phyloP scores from a whole-genome alignment of 2,888 invertebrate genomes.

The Stenurella melanura region DNA sequence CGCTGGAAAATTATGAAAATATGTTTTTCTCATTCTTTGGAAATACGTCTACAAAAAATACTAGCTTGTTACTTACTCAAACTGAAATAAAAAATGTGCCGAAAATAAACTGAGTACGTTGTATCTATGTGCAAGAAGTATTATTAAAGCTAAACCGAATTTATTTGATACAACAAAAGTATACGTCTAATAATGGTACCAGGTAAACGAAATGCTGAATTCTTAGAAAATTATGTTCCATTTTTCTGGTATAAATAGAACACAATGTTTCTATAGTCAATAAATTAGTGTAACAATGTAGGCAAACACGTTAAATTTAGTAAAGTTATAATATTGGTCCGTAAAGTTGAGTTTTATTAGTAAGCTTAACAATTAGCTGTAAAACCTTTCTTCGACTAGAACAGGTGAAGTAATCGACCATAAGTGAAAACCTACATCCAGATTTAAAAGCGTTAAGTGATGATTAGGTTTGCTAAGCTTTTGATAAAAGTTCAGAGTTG shows the following conservation, averaged over 20 bases:
- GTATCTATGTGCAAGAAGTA: background rate
- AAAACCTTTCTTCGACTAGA: constrained; percentile 3
- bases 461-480: background rate
- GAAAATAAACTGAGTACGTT: constrained; percentile 4
- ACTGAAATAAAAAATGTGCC: background rate
- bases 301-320: constrained; percentile 22
- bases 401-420: constrained; percentile 8
- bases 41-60: no score
- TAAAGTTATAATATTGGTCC: background rate
- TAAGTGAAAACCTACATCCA: constrained; percentile 8
- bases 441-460: constrained; percentile 10
- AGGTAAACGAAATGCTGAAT: constrained; percentile 2
- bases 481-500: constrained; percentile 1
- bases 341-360: constrained; percentile 26
- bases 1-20: no score
- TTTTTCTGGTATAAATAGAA: constrained; percentile 21
- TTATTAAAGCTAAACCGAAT: background rate
- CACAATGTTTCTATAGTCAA: constrained; percentile 16
- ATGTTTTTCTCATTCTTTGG: no score
- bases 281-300: constrained; percentile 26
- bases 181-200: constrained; percentile 1
- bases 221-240: background rate
- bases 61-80: no score
- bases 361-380: constrained; percentile 16
- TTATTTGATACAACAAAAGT: background rate